These are phyloP conservation scores for Sebastes minor DNA, from an alignment of 2,797 vertebrate species.

Conservation along the genomic window DNA sequence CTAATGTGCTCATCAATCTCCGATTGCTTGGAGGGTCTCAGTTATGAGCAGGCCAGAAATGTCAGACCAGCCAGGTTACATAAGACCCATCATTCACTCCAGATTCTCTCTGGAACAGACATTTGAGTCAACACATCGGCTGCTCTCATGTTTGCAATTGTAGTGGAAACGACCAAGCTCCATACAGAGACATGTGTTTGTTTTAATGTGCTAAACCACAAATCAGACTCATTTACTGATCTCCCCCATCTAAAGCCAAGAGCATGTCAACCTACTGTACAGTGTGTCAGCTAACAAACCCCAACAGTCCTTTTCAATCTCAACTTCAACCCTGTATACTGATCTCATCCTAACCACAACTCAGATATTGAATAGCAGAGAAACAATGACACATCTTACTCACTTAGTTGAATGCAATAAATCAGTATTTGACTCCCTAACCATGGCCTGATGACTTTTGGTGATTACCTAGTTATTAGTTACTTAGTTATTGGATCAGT, in stretches of 20 bases:
- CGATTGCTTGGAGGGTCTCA: conserved; percentile 14
- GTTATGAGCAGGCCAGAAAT: conserved; percentile 11
- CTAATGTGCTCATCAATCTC: conserved; percentile 42
- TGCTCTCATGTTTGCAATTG: neutral
- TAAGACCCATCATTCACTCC: conserved; percentile 8
- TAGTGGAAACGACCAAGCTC: neutral
- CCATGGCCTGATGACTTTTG: no score
- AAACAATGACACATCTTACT: neutral
- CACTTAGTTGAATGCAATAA: neutral
- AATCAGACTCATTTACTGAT: neutral
- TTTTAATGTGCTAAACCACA: neutral
- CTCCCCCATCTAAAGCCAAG: no score
- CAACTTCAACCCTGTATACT: neutral
- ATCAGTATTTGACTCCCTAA: neutral
- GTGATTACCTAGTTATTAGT: no score
- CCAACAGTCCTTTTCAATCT: neutral
- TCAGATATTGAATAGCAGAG: neutral
- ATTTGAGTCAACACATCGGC: neutral
- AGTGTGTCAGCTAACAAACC: no score
- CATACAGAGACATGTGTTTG: neutral
- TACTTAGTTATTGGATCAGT: neutral
- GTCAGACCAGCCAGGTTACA: conserved; percentile 11
- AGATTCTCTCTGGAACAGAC: neutral
- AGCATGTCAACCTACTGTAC: neutral
- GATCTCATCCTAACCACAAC: neutral